Base-by-base conservation (phyloP, 2,888 invertebrate species). In the Drosophila kanekoi region DNA sequence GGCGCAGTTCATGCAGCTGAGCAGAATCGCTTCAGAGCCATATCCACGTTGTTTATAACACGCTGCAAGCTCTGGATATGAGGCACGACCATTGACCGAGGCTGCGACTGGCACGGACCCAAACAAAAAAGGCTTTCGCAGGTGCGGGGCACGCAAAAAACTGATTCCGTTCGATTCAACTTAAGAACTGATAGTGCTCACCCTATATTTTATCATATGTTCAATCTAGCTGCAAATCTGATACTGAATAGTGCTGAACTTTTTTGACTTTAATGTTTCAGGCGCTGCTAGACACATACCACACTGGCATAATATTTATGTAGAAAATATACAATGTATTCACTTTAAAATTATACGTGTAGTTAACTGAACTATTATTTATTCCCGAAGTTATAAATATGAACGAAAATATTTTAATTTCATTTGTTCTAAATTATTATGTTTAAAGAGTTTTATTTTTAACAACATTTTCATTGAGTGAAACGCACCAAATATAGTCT, bases 1-100 rank as follows among this genome's bases (percentile, higher is more conserved):
- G 81, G 71, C 77, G 47, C 68, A 81, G 70, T 47, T 61, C 58
- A 57, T 47, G 61, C 58, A 65, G 47, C 28, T 41, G 9, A 54
- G 44, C 45, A 14, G 18, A 47, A 6, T 44, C 61, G 68, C 49
- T 54, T 47, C 63, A 53, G 35, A 64, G 56, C 69, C 74, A 70
- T 60, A 79, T 65, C 57, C 68, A 67, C 65, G 76, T 85, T 87
- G 76, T 85, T 85, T 87, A 89, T 89, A 87, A 77, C 86, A 13
- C 61, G 58, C 45, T 41, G 54, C 64, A 52, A 49, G 37, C 54
- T 63, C 80, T 45, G 61, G 53, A 70, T 61, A 73, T 78, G 81
- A 66, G 63, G 65, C 82, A 68, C 82, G 79, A 81, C 66, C 43
- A 47, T 49, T 44, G 53, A 70, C 47, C 37, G 38, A 23, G 33